Evolutionary conservation across 2,888 invertebrate genomes (phyloP), one percentile per base, ranked within the genome.

Genomic region (Gnatocerus cornutus): DNA sequence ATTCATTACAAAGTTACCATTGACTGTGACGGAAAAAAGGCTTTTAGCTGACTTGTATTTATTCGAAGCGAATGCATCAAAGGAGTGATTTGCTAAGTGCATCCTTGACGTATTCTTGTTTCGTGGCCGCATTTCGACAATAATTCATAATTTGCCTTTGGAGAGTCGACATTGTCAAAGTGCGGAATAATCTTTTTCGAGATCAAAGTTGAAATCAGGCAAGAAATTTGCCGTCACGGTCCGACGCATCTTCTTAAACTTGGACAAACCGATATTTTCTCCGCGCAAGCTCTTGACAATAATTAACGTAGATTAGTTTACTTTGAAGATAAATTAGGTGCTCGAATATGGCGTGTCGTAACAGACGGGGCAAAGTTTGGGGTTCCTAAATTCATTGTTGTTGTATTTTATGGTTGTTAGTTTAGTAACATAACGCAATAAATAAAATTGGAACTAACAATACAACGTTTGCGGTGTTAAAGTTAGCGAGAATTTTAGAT

Each of bases 221-320:
- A 13, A 46, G 14, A 16, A 16, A 13, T 16, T 13, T 5, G 5
- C 16, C 9, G 6, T 16, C 7, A 9, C 46, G 16, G 46, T 46
- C n/a, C 29, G 29, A 29, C 7, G 29, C 29, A 5, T 29, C 7
- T 29, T 29, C 29, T 29, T 29, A 7, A 7, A n/a, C n/a, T n/a
- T 39, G 41, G 12, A 41, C 41, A 12, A 13, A 12, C 41, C 41
- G 6, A 41, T 41, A 12, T 41, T 13, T 41, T 41, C 41, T 3
- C 12, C 6, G 13, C 41, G 12, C 41, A 12, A 13, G 10, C 12
- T 29, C 48, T 10, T 45, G 37, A 39, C 39, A 55, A 63, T 65
- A 65, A 65, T 56, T 56, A 46, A 55, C 56, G n/a, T 33, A 56
- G 46, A 67, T 67, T 67, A 67, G 59, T 59, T 67, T 50, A 52